Evolutionary conservation across 2,797 vertebrate genomes (phyloP), one percentile per base, ranked within the genome.

Genomic region (Leptodactylus fallax): DNA sequence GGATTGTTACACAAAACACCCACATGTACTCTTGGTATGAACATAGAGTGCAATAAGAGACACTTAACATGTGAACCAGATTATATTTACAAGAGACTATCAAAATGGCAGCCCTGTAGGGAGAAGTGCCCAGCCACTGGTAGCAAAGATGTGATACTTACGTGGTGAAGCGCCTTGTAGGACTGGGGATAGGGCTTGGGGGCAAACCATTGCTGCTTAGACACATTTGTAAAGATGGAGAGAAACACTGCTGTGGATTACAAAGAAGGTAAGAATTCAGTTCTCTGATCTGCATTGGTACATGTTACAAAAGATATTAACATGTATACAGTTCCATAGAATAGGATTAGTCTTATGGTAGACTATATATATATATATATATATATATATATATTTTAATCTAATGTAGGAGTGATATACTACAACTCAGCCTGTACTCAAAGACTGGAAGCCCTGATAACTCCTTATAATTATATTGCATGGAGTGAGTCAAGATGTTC

Each of bases 211-310:
- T 98, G 92, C 97, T 98, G 94, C 96, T 97, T 92, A 99, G 96
- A 84, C 97, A 96, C 94, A 98, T 99, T 95, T 99, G 97, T 91
- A 99, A 94, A 14, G 98, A 99, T 10, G 98, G 98, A 86, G 98
- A 99, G 91, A 98, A 98, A 91, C 98, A 97, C 92, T 98, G 98
- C 97, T 99, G 93, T 17, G 36, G 72, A 23, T 53, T 16, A 63
- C 10, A 77, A 85, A 23, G 45, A 61, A 45, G 7, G 6, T 14
- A 23, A 51, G 0, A 6, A 14, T 9, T 53, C 7, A 77, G 49
- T 51, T 11, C n/a, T 36, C 36, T 36, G 36, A 36, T 36, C 36
- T 19, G 17, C 8, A 19, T 3, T 47, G 45, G 9, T 11, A 45
- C 71, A 74, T 11, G 21, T 45, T 3, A 47, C n/a, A 74, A n/a